Evolutionary conservation across 1,140 invertebrate genomes (phyloP).

Genomic region (Ceratitis capitata): DNA sequence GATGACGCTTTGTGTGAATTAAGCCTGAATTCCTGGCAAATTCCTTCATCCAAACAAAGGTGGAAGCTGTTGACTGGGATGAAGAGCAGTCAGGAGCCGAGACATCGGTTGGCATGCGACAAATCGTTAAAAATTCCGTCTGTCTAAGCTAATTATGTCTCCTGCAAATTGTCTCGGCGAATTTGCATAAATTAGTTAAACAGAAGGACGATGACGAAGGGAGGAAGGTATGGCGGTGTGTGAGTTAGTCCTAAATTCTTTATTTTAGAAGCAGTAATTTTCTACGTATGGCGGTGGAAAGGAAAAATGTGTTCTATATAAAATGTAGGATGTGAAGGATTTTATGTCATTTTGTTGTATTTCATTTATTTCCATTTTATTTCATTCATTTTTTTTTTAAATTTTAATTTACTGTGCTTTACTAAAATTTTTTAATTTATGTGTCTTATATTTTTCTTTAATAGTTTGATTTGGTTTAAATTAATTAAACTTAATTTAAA

Average conservation of each 20-base stretch:
- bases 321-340: no score
- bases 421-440: no score
- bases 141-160: constrained; percentile 25
- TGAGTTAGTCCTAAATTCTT: not conserved
- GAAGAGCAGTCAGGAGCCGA: not conserved
- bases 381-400: no score
- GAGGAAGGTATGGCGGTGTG: not conserved
- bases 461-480: no score
- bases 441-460: no score
- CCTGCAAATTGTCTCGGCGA: not conserved
- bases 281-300: no score
- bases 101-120: not conserved
- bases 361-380: no score
- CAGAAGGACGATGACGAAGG: not conserved
- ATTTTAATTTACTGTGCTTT: no score
- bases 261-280: no score
- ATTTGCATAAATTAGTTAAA: constrained; percentile 13
- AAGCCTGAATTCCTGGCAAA: not conserved
- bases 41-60: not conserved
- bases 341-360: no score
- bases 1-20: not conserved
- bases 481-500: no score
- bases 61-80: not conserved
- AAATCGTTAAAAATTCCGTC: constrained; percentile 30
- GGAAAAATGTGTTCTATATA: no score